A percentile compares a stretch with the other conserved stretches of the same genome.
Evolutionary conservation across 2,888 invertebrate genomes (phyloP).

Genomic region (Stenichneumon culpator): DNA sequence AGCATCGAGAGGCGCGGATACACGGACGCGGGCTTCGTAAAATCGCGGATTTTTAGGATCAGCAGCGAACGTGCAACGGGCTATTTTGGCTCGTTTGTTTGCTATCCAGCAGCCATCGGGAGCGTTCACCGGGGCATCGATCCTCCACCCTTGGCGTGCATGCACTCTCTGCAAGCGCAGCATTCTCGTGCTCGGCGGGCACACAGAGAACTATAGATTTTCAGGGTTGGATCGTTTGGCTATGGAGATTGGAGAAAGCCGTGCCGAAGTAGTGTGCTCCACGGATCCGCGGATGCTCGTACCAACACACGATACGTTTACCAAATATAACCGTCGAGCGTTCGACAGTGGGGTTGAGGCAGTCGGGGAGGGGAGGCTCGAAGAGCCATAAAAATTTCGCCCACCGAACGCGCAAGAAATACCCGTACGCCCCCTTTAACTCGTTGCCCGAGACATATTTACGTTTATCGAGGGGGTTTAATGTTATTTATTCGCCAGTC

Average conservation of each 20-base stretch:
- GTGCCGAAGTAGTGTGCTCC: background rate
- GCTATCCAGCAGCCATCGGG: background rate
- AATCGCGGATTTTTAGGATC: slow-evolving; percentile 12
- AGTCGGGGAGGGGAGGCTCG: background rate
- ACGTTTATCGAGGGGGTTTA: slow-evolving; percentile 24
- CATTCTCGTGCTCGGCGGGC: background rate
- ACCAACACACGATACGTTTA: background rate
- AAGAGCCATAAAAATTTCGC: slow-evolving; percentile 3
- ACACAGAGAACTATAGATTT: slow-evolving; percentile 7
- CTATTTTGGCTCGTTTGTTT: background rate
- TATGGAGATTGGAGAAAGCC: slow-evolving; percentile 21
- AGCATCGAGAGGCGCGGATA: background rate
- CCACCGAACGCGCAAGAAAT: background rate
- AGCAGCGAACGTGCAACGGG: background rate
- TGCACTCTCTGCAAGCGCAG: slow-evolving; percentile 19
- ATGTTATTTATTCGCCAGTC: slow-evolving; percentile 26
- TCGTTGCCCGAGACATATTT: slow-evolving; percentile 29
- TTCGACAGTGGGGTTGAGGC: too few species aligned
- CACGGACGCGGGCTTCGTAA: background rate
- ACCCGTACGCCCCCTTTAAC: slow-evolving; percentile 1
- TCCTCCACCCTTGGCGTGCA: background rate
- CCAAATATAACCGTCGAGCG: background rate
- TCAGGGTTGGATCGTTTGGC: slow-evolving; percentile 15
- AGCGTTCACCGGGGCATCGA: slow-evolving; percentile 15
- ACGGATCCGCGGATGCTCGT: background rate